Percentiles rank a stretch among this genome's conserved stretches.
Conservation (phyloP, 2,113 vertebrate species). For the Chaetodon trifascialis region DNA sequence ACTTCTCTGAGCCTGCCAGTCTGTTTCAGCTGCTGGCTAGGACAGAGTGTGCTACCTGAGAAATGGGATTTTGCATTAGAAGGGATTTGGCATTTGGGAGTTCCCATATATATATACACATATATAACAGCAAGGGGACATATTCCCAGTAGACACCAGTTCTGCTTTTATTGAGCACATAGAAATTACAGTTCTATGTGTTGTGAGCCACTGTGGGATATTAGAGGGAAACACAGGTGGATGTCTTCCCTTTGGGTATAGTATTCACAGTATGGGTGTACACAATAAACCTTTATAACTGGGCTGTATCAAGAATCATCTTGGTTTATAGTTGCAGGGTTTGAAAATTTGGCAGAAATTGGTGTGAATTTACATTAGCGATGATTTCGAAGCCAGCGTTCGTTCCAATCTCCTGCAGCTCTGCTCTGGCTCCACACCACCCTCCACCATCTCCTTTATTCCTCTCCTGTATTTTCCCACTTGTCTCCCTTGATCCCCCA, state of each 20-base stretch:
- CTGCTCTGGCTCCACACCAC: constrained; percentile 2
- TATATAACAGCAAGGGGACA: constrained; percentile 23
- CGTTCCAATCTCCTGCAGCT: constrained; percentile 15
- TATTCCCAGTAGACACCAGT: constrained; percentile 30
- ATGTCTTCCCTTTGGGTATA: constrained; percentile 26
- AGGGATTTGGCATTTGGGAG: constrained; percentile 68
- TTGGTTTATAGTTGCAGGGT: constrained; percentile 38
- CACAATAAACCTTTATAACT: constrained; percentile 18
- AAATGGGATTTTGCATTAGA: constrained; percentile 51
- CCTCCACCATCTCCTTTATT: constrained; percentile 26
- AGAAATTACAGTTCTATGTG: constrained; percentile 16
- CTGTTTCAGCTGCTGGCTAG: constrained; percentile 49
- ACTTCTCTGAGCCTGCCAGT: constrained; percentile 45
- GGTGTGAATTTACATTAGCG: constrained; percentile 61
- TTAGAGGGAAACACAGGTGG: constrained; percentile 42
- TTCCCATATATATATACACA: constrained; percentile 9
- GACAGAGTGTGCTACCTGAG: constrained; percentile 71
- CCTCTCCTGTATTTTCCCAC: constrained; percentile 34
- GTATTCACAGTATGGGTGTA: constrained; percentile 47
- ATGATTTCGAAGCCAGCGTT: constrained; percentile 32
- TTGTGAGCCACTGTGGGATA: background rate
- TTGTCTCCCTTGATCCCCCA: constrained; percentile 35
- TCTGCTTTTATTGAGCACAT: constrained; percentile 34
- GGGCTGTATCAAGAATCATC: constrained; percentile 1
- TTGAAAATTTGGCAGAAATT: constrained; percentile 58